Evolutionary conservation across 2,888 invertebrate species (phyloP), one percentile per base, ranked within the genome.

Genomic region (Pseudococcus jackbeardsleyi): DNA sequence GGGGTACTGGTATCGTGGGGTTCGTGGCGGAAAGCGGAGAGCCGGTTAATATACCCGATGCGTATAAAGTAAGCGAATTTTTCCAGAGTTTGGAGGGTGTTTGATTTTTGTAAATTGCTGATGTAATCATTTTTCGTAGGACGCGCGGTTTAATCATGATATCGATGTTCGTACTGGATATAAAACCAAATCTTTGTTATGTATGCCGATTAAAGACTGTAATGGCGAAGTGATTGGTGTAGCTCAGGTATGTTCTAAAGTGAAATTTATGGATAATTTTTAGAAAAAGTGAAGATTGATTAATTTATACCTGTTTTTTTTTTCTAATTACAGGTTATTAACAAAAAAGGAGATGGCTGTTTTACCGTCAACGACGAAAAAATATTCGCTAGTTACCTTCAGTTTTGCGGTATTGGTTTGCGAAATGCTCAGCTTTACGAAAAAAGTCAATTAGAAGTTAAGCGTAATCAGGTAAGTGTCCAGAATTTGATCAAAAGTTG

Each of bases 371-470:
- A 95, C 91, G 99, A 99, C 92, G 98, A 98, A 93, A 94, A 96
- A 92, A 95, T 98, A 88, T 98, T 98, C 92, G 93, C 95, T 89
- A 95, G 97, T 91, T 98, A 98, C 93, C 94, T 98, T 89, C 98
- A 98, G 92, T 98, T 98, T 92, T 98, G 98, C 92, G 98, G 98
- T 89, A 98, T 98, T 90, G 98, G 98, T 4, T 93, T 98, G 88
- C 94, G 97, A 89, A 98, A 98, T 92, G 98, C 98, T n/a, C 98
- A 98, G 92, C 94, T 98, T 64, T 98, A 98, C 92, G 98, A 98
- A 92, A 95, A 97, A 92, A 98, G 98, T 89, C 97, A 98, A 92
- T 93, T 98, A 91, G 98, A 98, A 93, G 97, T 98, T 90, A 98
- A 97, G 92, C 93, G 98, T 90, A 98, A 98, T 92, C 98, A 98